Evolutionary conservation across 2,113 vertebrate species (phyloP), one percentile per base, ranked within the genome.

Genomic region (Danionella cerebrum): DNA sequence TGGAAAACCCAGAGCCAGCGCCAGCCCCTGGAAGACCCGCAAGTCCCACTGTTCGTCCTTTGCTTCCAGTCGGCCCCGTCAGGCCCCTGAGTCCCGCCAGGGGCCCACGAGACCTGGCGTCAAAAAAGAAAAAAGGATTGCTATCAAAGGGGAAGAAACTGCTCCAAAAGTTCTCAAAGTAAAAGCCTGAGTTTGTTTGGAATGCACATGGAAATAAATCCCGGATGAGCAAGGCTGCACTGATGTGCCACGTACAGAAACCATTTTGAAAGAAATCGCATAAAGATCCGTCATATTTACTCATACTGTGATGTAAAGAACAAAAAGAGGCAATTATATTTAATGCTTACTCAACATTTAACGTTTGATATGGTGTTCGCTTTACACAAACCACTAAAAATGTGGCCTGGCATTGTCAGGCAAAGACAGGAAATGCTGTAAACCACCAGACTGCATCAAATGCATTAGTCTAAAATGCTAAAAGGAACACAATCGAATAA

Each of bases 71-170:
- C 1, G 85, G 86, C 58, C 84, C 85, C 71, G 79, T 91, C 89
- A 89, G 94, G 76, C 89, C 91, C 78, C 89, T 92, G 72, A 93
- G 93, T 81, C 95, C 94, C 21, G 85, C 89, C 54, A 89, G 84
- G 76, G 79, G 57, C 35, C 79, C 71, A 14, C 92, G 92, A 84
- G 93, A 92, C 76, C 79, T 94, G 83, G 73, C 92, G 67, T 93
- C 93, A 84, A 97, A 89, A 89, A 98, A 96, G 90, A 98, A 95
- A 89, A 97, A 96, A 87, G 95, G 96, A 85, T 90, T 99, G 52
- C 91, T 98, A 65, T 98, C 94, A 79, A 98, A 95, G 86, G 95
- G 96, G 78, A 98, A 95, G 92, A 95, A 94, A 80, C 89, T 98
- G 55, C 90, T 98, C 79, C 93, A 94, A 88, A 96, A 87, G 82